Evolutionary conservation across 92 coral and sea anemone genomes (phyloP), one percentile per base, ranked within the genome.

Genomic region (Bergia puertoricense): DNA sequence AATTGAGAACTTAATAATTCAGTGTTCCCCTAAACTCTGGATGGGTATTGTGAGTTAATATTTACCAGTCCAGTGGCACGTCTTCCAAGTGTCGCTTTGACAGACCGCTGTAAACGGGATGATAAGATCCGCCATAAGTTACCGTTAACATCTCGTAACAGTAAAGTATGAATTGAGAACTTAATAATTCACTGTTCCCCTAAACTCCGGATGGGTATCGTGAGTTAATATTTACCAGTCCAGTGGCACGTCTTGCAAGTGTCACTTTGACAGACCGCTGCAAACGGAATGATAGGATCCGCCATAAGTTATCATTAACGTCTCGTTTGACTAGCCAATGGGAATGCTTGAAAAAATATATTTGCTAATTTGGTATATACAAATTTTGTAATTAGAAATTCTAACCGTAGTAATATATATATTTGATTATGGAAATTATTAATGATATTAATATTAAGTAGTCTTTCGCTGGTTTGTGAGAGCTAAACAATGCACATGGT

Each of bases 201-300:
- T 4, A 46, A 57, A 77, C 86, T 20, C 85, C 93, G 36, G 73
- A 59, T 59, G 36, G 67, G 37, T 84, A 57, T 82, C 85, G 81
- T 22, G 81, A 89, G 45, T 48, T 89, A 92, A 68, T 94, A 45
- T 92, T 91, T 54, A 92, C 96, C 10, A 92, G 93, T 76, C 75
- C 86, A 39, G 88, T 91, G 79, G 88, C 91, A 30, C 98, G 95
- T 4, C 66, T 94, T 42, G 89, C 91, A 59, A 93, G 94, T 74
- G 93, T 94, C 13, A 92, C 92, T 77, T 57, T 86, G 38, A 90
- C 90, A 66, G 95, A 90, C 37, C 90, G 88, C 82, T 80, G 90
- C 62, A 39, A 6, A 7, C 6, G 78, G 78, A 38, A 54, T 42
- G 48, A n/a, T 9, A 46, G 14, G 48, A 40, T 41, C 4, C 48